Percentiles rank a stretch among this genome's conserved stretches.
phyloP scores from a whole-genome alignment of 2,797 vertebrate species.

The Etheostoma perlongum region DNA sequence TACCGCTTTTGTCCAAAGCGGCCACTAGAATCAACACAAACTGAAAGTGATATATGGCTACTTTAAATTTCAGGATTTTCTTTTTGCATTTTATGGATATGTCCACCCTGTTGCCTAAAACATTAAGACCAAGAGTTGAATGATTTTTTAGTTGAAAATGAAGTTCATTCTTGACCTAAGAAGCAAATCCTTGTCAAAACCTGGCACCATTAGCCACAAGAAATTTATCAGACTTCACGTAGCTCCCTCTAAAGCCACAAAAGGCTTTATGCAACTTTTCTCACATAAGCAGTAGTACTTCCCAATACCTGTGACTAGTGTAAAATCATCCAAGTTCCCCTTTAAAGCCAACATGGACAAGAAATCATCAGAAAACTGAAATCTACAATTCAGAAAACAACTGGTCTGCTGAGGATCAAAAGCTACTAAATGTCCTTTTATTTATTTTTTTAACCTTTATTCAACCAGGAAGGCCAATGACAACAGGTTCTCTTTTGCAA shows the following conservation, averaged over 20 bases:
- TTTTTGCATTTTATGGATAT: no score
- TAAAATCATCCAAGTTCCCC: neutral
- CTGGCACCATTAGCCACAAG: neutral
- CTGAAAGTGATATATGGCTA: no score
- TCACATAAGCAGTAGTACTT: neutral
- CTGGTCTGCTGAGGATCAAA: neutral
- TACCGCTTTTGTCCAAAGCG: no score
- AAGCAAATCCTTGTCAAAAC: neutral
- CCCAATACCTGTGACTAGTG: neutral
- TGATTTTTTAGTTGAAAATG: neutral
- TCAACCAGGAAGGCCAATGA: no score
- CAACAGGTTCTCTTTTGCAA: no score
- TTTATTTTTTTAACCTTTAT: no score
- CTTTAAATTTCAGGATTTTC: no score
- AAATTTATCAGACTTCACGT: neutral
- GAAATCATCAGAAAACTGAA: neutral
- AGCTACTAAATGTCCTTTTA: neutral
- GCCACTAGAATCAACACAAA: no score
- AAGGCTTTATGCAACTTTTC: neutral
- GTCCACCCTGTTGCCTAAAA: neutral
- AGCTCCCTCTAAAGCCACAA: neutral
- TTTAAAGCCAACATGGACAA: conserved; percentile 3
- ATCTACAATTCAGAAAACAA: neutral
- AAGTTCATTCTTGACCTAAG: neutral
- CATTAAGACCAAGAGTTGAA: neutral